phyloP scores from a whole-genome alignment of 2,113 vertebrate genomes.

The Chionis minor region DNA sequence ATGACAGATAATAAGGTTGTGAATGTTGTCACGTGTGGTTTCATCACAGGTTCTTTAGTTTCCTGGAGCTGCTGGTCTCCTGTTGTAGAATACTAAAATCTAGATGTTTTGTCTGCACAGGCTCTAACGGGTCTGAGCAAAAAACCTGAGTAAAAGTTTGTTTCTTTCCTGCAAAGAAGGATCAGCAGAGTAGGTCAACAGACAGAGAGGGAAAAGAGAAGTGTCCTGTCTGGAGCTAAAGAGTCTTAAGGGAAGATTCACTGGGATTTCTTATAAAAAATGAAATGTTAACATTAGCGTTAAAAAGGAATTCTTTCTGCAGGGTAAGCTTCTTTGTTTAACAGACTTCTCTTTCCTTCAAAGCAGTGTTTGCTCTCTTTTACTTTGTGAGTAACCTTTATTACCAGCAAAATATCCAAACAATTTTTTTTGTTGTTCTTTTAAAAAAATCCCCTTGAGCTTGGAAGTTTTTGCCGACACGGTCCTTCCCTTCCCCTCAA shows the following conservation, averaged over 20 bases:
- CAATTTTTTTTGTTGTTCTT: not conserved
- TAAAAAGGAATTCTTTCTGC: not conserved
- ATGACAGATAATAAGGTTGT: not conserved
- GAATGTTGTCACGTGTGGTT: not conserved
- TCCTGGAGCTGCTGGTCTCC: not conserved
- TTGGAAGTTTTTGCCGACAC: not conserved
- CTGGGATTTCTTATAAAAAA: not conserved
- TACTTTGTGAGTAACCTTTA: conserved; percentile 3
- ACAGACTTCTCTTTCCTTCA: not conserved
- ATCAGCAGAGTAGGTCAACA: not conserved
- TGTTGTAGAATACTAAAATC: not conserved
- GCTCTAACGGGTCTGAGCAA: not conserved
- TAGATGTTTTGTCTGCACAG: not conserved
- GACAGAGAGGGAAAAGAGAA: not conserved
- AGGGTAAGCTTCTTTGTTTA: not conserved
- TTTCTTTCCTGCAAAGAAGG: not conserved
- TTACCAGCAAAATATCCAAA: not conserved
- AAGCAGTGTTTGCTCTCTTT: not conserved
- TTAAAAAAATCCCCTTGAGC: not conserved
- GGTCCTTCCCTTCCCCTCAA: not conserved
- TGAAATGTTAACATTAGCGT: not conserved
- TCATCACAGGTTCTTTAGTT: not conserved
- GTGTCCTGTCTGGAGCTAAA: not conserved
- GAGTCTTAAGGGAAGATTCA: not conserved
- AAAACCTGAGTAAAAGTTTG: not conserved